A percentile compares a stretch with the other conserved stretches of the same genome.
Conservation (phyloP, 2,797 vertebrate genomes). For the Delichon dasypus region DNA sequence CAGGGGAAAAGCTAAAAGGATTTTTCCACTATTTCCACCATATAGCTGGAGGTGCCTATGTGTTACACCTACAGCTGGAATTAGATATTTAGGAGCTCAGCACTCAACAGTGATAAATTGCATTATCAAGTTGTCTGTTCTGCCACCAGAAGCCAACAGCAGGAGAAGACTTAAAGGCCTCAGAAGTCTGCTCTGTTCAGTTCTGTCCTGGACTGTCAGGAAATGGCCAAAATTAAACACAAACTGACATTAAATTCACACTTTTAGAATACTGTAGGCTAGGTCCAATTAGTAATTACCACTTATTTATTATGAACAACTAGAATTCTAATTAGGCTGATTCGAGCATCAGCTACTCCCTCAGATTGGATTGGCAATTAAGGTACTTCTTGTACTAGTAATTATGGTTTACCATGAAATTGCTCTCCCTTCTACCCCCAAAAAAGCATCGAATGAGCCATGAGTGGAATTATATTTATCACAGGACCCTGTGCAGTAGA, state of each 20-base stretch:
- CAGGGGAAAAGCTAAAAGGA: background rate
- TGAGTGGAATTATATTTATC: conserved; percentile 78
- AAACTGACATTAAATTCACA: conserved; percentile 35
- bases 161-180: background rate
- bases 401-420: conserved; percentile 81
- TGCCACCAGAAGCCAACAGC: background rate
- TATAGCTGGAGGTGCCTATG: background rate
- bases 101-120: background rate
- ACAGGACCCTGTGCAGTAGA: conserved; percentile 51
- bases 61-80: background rate
- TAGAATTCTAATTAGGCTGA: conserved; percentile 71
- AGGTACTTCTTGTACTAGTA: conserved; percentile 73
- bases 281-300: conserved; percentile 59
- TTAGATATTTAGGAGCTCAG: background rate
- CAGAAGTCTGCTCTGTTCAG: background rate
- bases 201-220: background rate
- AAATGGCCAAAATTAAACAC: conserved; percentile 40
- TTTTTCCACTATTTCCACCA: background rate
- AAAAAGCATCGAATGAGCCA: conserved; percentile 60
- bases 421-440: conserved; percentile 30
- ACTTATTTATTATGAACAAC: conserved; percentile 71
- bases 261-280: conserved; percentile 60
- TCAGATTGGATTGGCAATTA: conserved; percentile 73
- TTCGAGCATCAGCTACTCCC: conserved; percentile 69
- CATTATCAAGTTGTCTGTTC: background rate